Percentiles rank a stretch among this genome's conserved stretches.
Evolutionary conservation across 2,888 invertebrate genomes (phyloP).

Genomic region (Amblyjoppa fuscipennis): DNA sequence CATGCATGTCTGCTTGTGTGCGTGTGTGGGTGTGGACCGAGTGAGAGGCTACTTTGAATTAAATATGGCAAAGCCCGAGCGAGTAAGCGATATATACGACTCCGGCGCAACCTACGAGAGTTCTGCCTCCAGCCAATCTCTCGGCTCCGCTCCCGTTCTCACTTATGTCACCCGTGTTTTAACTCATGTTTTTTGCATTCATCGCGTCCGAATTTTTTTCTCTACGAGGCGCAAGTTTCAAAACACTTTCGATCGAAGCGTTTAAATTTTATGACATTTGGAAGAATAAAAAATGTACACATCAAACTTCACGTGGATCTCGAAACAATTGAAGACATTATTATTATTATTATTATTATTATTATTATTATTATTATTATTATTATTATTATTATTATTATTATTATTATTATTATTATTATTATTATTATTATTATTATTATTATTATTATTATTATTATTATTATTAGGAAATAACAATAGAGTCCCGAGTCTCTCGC

Average conservation of each 20-base stretch:
- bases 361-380: too few species aligned
- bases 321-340: background rate
- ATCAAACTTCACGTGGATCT: background rate
- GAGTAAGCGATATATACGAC: conserved; percentile 43
- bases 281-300: background rate
- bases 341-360: background rate
- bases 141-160: conserved; percentile 24
- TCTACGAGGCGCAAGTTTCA: background rate
- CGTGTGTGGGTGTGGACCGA: conserved; percentile 34
- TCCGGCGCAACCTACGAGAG: background rate
- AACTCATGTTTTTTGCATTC: background rate
- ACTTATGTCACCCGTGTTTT: conserved; percentile 16
- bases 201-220: background rate
- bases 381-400: too few species aligned
- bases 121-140: conserved; percentile 53
- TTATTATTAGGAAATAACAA: background rate
- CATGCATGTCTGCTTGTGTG: background rate
- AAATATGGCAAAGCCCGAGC: conserved; percentile 54
- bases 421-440: too few species aligned
- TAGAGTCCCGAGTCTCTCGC: background rate
- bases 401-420: background rate
- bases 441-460: background rate
- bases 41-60: conserved; percentile 56
- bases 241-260: background rate
- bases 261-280: background rate